These are phyloP conservation scores for Polylopha cassiicola DNA, from an alignment of 2,888 invertebrate species.

Conservation along the genomic window DNA sequence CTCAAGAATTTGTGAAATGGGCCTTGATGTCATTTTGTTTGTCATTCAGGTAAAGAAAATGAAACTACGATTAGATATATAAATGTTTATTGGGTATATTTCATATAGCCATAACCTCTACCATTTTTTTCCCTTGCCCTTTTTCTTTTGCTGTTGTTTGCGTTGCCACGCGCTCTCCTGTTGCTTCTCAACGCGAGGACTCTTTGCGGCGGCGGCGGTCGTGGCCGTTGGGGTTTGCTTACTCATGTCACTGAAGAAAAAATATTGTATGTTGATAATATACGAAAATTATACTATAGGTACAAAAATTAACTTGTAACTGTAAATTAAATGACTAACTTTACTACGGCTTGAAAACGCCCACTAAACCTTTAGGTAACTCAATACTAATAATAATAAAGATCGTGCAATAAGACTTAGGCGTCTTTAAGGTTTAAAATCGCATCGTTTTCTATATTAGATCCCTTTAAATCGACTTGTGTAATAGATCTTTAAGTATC, in stretches of 20 bases:
- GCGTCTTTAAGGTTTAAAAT: no score
- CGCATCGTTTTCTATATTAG: no score
- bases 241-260: constrained; percentile 78
- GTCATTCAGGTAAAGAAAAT: no score
- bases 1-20: no score
- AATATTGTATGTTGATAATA: constrained; percentile 1
- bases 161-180: constrained; percentile 83
- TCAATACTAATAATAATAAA: no score
- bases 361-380: no score
- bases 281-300: neutral
- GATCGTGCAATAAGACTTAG: no score
- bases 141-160: constrained; percentile 85
- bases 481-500: neutral
- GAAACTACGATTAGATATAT: no score
- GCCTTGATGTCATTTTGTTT: no score
- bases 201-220: constrained; percentile 59
- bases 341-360: no score
- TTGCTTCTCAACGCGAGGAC: constrained; percentile 78
- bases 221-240: constrained; percentile 67
- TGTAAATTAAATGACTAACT: neutral
- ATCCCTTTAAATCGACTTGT: neutral
- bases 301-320: no score
- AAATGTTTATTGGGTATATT: constrained; percentile 31
- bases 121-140: constrained; percentile 76
- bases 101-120: constrained; percentile 31